phyloP scores from a whole-genome alignment of 2,888 invertebrate genomes.

The Tortrix viridana region DNA sequence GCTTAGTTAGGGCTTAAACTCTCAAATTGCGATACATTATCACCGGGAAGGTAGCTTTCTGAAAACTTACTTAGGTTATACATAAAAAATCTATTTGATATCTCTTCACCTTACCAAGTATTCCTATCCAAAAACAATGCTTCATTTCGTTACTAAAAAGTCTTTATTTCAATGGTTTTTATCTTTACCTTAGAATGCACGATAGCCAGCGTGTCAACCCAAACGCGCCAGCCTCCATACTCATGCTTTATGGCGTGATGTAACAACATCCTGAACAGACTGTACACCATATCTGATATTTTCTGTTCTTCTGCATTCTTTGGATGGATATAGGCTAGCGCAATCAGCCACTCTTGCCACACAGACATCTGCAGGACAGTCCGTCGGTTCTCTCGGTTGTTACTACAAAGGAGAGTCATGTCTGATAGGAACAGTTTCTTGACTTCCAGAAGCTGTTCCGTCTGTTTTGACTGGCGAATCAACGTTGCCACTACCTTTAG shows the following conservation, averaged over 20 bases:
- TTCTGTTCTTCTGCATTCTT: constrained; percentile 97
- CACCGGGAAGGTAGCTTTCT: no score
- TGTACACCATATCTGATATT: constrained; percentile 99
- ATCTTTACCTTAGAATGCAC: constrained; percentile 96
- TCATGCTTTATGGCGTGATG: constrained; percentile 99
- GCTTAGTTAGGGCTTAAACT: no score
- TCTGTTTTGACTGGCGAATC: constrained; percentile 97
- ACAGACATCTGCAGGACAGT: constrained; percentile 99
- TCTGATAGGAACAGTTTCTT: constrained; percentile 98
- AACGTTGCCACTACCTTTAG: constrained; percentile 99
- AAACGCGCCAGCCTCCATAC: constrained; percentile 99
- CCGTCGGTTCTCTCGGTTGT: constrained; percentile 97
- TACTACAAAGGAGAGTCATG: constrained; percentile 98
- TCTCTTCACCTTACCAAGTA: background rate
- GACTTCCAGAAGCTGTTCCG: constrained; percentile 94
- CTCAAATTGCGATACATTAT: no score
- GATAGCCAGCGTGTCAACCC: constrained; percentile 99
- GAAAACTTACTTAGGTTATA: no score
- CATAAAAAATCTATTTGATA: background rate
- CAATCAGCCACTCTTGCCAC: constrained; percentile 99
- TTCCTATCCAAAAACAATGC: background rate
- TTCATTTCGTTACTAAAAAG: no score
- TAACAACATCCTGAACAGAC: constrained; percentile 97
- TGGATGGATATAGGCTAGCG: constrained; percentile 99
- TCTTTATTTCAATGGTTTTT: background rate